Conservation (phyloP, 2,888 invertebrate species). For the Dioctria rufipes region DNA sequence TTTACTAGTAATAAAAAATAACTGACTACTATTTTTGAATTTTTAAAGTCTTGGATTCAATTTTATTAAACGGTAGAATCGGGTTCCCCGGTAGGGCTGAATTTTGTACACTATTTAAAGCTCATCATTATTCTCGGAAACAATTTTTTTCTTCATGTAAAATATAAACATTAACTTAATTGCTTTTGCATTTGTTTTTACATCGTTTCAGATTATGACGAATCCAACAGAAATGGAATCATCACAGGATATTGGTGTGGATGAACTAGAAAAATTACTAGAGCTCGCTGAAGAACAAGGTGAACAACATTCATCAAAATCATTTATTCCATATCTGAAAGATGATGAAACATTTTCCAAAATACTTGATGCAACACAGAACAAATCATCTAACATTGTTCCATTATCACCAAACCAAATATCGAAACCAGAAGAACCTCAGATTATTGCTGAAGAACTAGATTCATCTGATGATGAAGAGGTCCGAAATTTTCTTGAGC, state of each 20-base stretch:
- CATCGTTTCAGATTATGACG: conserved; percentile 17
- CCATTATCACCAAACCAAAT: background rate
- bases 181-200: background rate
- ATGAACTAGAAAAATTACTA: conserved; percentile 66
- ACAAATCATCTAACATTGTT: background rate
- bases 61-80: too few relatives aligned
- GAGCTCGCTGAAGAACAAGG: conserved; percentile 62
- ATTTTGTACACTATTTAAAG: too few relatives aligned
- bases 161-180: too few relatives aligned
- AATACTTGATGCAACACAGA: conserved; percentile 65
- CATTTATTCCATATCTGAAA: conserved; percentile 61
- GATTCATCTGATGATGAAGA: conserved; percentile 90
- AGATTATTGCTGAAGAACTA: conserved; percentile 62
- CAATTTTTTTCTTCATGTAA: too few relatives aligned
- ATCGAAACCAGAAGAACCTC: background rate
- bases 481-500: conserved; percentile 80
- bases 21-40: too few relatives aligned
- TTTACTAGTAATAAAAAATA: too few relatives aligned
- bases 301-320: background rate
- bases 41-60: too few relatives aligned
- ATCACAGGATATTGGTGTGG: conserved; percentile 61
- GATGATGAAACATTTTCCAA: conserved; percentile 67
- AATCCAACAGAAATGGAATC: conserved; percentile 60
- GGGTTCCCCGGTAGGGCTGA: too few relatives aligned
- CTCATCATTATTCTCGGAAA: too few relatives aligned